Percentiles rank a stretch among this genome's conserved stretches.
Conservation (phyloP, 2,113 vertebrate genomes). For the Mastomys coucha region DNA sequence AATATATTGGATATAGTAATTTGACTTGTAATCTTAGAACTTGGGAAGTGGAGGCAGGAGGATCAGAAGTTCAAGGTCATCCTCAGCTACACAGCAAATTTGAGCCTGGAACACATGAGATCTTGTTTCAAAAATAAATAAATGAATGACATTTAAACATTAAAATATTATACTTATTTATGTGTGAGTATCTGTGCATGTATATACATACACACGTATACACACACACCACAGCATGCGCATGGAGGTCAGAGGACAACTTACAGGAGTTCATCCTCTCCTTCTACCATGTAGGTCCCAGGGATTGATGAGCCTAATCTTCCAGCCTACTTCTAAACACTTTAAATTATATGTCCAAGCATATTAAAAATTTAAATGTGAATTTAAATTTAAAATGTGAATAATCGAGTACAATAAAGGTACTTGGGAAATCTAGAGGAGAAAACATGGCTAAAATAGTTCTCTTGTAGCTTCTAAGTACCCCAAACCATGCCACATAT, state of each 20-base stretch:
- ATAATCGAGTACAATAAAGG: slow-evolving; percentile 40
- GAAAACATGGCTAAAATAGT: neutral
- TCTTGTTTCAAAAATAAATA: neutral
- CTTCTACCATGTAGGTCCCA: neutral
- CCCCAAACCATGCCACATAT: neutral
- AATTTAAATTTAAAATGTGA: slow-evolving; percentile 42
- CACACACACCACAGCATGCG: neutral
- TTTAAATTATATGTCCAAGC: slow-evolving; percentile 9
- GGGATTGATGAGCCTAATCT: neutral
- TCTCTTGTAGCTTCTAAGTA: neutral
- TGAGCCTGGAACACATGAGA: neutral
- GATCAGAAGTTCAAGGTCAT: neutral
- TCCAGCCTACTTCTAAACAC: neutral
- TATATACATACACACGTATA: too few species aligned
- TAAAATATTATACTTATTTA: neutral
- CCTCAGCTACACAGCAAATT: neutral
- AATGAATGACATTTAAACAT: neutral
- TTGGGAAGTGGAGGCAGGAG: neutral
- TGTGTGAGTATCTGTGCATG: too few species aligned
- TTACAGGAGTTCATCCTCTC: neutral
- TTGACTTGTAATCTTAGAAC: neutral
- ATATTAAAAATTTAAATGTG: slow-evolving; percentile 43
- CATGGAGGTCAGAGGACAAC: neutral
- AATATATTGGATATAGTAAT: neutral
- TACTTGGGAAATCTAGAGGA: neutral